phyloP scores from a whole-genome alignment of 2,113 vertebrate species.

The Phrynocephalus versicolor region DNA sequence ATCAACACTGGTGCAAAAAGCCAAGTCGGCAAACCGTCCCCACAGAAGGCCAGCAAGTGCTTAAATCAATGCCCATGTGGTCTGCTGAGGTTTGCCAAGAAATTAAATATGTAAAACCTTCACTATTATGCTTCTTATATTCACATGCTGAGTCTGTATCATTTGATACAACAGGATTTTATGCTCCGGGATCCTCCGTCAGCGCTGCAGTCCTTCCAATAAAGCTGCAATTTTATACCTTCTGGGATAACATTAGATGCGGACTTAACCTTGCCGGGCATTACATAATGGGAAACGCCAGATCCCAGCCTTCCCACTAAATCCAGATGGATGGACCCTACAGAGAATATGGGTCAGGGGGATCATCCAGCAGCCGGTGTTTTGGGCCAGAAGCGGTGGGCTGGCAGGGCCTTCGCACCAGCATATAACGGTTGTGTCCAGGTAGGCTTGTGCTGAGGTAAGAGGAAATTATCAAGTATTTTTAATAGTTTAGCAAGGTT shows the following conservation, averaged over 20 bases:
- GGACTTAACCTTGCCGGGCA: neutral
- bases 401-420: neutral
- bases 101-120: slow-evolving; percentile 64
- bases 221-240: slow-evolving; percentile 39
- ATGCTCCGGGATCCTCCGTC: slow-evolving; percentile 32
- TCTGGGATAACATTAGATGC: slow-evolving; percentile 13
- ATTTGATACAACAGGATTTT: slow-evolving; percentile 42
- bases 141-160: slow-evolving; percentile 44
- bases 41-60: slow-evolving; percentile 49
- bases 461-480: too few species aligned
- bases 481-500: too few species aligned
- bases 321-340: accelerated
- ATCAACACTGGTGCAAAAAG: slow-evolving; percentile 59
- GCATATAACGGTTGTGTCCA: too few species aligned
- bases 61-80: slow-evolving; percentile 49
- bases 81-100: slow-evolving; percentile 44
- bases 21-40: slow-evolving; percentile 48
- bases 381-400: neutral
- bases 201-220: slow-evolving; percentile 22
- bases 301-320: neutral
- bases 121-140: slow-evolving; percentile 44
- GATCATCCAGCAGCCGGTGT: neutral
- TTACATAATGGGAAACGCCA: accelerated
- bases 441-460: neutral
- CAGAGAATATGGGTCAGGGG: accelerated